Percentiles rank a stretch among this genome's conserved stretches.
Conservation (phyloP, 2,888 invertebrate species). For the Harpalus rufipes region DNA sequence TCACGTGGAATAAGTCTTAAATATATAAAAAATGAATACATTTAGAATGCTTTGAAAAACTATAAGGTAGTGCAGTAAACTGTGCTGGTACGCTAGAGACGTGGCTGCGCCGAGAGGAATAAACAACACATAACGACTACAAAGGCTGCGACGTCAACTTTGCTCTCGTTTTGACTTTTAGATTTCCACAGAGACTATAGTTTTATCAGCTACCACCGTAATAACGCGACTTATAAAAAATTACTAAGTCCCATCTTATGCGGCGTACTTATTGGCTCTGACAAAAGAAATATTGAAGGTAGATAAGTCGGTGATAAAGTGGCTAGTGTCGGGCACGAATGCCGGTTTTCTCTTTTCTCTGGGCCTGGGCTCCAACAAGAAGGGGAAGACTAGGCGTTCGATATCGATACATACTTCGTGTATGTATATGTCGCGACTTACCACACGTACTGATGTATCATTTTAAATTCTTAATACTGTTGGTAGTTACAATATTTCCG, state of each 20-base stretch:
- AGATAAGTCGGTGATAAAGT: slow-evolving; percentile 72
- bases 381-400: slow-evolving; percentile 6
- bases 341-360: background rate
- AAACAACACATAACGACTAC: slow-evolving; percentile 42
- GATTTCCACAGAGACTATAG: slow-evolving; percentile 56
- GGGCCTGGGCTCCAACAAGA: background rate
- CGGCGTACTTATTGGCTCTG: slow-evolving; percentile 71
- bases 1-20: slow-evolving; percentile 46
- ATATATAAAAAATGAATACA: slow-evolving; percentile 59
- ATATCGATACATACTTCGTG: slow-evolving; percentile 58
- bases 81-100: background rate
- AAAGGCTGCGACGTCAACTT: slow-evolving; percentile 34
- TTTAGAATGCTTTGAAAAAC: slow-evolving; percentile 49
- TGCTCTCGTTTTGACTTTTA: slow-evolving; percentile 57
- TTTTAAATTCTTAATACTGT: background rate
- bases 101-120: slow-evolving; percentile 5
- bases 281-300: slow-evolving; percentile 73
- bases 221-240: slow-evolving; percentile 52
- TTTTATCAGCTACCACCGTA: slow-evolving; percentile 49
- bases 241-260: slow-evolving; percentile 54
- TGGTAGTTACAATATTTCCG: background rate
- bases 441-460: slow-evolving; percentile 22
- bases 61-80: slow-evolving; percentile 35
- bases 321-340: slow-evolving; percentile 62
- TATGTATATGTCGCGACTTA: slow-evolving; percentile 19